Evolutionary conservation across 1,140 invertebrate species (phyloP), one percentile per base, ranked within the genome.

Genomic region (Druon quercuslanigerum): DNA sequence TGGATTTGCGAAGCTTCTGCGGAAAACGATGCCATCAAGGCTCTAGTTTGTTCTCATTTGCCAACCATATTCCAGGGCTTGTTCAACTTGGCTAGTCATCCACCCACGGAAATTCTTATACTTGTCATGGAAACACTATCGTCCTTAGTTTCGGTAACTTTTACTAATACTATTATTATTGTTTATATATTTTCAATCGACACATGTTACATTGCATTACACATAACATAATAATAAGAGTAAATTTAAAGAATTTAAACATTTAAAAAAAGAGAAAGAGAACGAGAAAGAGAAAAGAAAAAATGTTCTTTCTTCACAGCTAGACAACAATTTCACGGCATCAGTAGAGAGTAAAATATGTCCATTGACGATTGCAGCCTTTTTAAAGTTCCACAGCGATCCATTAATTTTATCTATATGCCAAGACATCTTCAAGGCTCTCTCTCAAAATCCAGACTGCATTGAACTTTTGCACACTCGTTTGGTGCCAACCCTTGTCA

Each of bases 401-500:
- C 95, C 94, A 13, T 92, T 93, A 52, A 91, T 96, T 40, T 89
- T 94, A 0, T 90, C 92, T 71, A 88, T 95, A 52, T 93, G 94
- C 5, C 93, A 95, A 84, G 94, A 95, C 75, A 92, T 96, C 51
- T 94, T 96, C 40, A 94, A 93, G 83, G 93, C 93, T 51, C 86
- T 96, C 12, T 93, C 93, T 0, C 91, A 93, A 83, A 96, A 94
- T 90, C 92, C 93, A 0, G 90, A 90, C 51, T 95, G 95, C 80
- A 91, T 93, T 60, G 88, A 86, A 16, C 90, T 93, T 0, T 79
- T 96, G 46, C 95, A 96, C 82, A 93, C 94, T 70, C 92, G 94
- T 84, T 91, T 96, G 19, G 89, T 96, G 51, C 96, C 95, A 14
- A 96, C 95, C 0, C 90, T 97, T 33, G 93, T 95, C 19, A 94